Evolutionary conservation across 2,113 vertebrate species (phyloP).

Genomic region (Microcebus jonahi): DNA sequence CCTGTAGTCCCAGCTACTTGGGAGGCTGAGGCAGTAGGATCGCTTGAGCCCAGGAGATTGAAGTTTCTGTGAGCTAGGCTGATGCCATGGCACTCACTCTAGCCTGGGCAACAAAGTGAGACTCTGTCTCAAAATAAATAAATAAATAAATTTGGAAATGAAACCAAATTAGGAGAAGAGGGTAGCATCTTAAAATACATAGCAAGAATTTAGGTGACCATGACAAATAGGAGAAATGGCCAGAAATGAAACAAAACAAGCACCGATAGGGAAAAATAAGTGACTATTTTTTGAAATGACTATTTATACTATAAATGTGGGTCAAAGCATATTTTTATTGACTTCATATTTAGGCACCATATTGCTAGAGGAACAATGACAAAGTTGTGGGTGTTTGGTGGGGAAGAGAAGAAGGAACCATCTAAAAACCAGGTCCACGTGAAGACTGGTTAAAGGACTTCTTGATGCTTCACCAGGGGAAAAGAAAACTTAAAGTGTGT

Average conservation of each 20-base stretch:
- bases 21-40: no score
- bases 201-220: not conserved
- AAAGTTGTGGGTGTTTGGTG: not conserved
- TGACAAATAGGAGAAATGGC: not conserved
- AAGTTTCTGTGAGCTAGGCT: no score
- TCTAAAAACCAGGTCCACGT: not conserved
- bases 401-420: constrained; percentile 3
- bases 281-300: not conserved
- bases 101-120: no score
- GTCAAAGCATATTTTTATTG: not conserved
- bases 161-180: not conserved
- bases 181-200: constrained; percentile 10
- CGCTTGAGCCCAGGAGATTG: no score
- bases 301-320: not conserved
- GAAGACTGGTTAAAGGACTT: not conserved
- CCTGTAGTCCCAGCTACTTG: no score
- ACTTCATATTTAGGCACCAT: not conserved
- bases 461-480: not conserved
- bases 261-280: not conserved
- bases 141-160: not conserved
- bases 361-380: not conserved
- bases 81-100: no score
- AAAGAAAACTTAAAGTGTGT: not conserved
- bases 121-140: no score
- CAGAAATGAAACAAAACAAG: constrained; percentile 3